Evolutionary conservation across 2,888 invertebrate species (phyloP).

Genomic region (Dusona sp.): DNA sequence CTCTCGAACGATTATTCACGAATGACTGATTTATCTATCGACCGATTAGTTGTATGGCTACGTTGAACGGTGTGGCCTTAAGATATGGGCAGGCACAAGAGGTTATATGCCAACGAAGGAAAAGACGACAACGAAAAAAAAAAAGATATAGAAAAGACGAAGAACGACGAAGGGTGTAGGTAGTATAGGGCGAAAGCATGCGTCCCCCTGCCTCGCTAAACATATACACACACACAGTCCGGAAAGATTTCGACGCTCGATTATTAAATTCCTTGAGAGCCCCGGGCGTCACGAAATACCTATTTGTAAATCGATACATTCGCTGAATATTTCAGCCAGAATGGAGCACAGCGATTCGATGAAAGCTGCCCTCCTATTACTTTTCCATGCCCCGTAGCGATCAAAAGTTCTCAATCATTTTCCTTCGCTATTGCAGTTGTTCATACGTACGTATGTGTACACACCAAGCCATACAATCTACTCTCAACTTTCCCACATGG

Average conservation of each 20-base stretch:
- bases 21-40: conserved; percentile 80
- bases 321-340: conserved; percentile 83
- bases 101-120: conserved; percentile 33
- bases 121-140: conserved; percentile 59
- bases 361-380: conserved; percentile 61
- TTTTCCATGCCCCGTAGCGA: conserved; percentile 45
- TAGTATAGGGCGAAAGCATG: conserved; percentile 51
- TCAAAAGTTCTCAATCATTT: conserved; percentile 54
- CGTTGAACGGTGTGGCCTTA: conserved; percentile 55
- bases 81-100: conserved; percentile 55
- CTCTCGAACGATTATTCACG: conserved; percentile 74
- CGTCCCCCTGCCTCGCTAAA: conserved; percentile 2
- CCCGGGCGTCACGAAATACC: conserved; percentile 80
- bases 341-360: conserved; percentile 67
- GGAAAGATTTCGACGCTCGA: conserved; percentile 82
- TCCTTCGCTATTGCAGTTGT: conserved; percentile 1
- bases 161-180: conserved; percentile 22
- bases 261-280: conserved; percentile 84
- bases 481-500: conserved; percentile 15
- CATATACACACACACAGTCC: conserved; percentile 62
- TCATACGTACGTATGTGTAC: conserved; percentile 4
- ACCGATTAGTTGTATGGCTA: conserved; percentile 70
- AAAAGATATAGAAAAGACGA: conserved; percentile 74
- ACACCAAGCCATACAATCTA: conserved; percentile 20
- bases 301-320: conserved; percentile 84